Conservation (phyloP, 2,888 invertebrate genomes). For the Lasioglossum lativentre region DNA sequence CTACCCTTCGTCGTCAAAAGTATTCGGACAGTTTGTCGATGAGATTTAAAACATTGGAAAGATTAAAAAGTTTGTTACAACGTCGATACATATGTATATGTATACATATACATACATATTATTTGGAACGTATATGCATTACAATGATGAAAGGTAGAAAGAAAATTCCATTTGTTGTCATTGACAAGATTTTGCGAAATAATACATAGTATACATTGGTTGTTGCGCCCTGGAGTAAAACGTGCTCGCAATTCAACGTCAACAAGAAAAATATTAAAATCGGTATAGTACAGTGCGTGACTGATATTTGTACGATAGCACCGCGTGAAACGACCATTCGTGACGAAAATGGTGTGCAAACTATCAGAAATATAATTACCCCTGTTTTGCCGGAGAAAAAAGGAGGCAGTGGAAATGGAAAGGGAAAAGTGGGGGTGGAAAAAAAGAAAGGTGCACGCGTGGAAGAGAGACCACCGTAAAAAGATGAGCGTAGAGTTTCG, state of each 20-base stretch:
- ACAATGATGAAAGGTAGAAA: no score
- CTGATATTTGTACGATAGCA: neutral
- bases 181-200: neutral
- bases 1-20: neutral
- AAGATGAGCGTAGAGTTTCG: constrained; percentile 63
- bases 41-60: no score
- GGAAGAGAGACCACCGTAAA: constrained; percentile 53
- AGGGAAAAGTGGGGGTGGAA: constrained; percentile 26
- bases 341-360: neutral
- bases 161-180: neutral
- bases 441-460: constrained; percentile 23
- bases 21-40: neutral
- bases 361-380: constrained; percentile 11
- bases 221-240: neutral
- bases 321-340: neutral
- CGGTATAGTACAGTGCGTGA: neutral
- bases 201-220: no score
- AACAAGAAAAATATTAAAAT: neutral
- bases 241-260: neutral
- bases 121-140: neutral
- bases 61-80: neutral
- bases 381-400: neutral
- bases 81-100: neutral
- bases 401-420: neutral
- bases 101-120: neutral